Evolutionary conservation across 2,797 vertebrate species (phyloP), one percentile per base, ranked within the genome.

Genomic region (Scolopax bukidnonensis): DNA sequence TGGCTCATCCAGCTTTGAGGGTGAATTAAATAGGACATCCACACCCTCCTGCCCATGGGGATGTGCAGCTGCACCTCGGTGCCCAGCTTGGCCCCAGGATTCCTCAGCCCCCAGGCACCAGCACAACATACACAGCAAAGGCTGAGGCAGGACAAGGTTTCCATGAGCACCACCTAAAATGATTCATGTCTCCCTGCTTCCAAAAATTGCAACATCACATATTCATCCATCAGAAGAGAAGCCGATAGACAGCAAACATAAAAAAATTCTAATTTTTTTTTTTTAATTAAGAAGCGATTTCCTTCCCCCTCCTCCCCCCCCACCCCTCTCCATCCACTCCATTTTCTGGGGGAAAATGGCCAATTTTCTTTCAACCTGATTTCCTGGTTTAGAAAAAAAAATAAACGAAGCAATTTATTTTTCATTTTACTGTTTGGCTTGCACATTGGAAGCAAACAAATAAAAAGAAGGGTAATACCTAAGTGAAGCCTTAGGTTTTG

Each of bases 101-200:
- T 16, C 13, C 18, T 13, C 3, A 16, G 84, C 45, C 51, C 43
- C 9, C 45, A 14, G 73, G 54, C 51, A 20, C 1, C 0, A 11
- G 51, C 24, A 3, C 4, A 23, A 4, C 0, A 1, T 18, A 10
- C 36, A 14, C 0, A 2, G 24, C 1, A 4, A 6, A 20, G 28
- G 45, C 1, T 3, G 23, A 53, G 28, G 10, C 5, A 20, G 59
- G 45, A 17, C 30, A 6, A 33, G 40, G 20, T 9, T 63, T 48
- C 20, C 5, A 18, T 3, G 8, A 4, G 23, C 0, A 15, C 28
- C 38, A 9, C 48, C 3, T 0, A 60, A 75, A 59, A 6, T 0
- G 0, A 2, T 9, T 16, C 2, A 4, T 48, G 70, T 48, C 80
- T 32, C 28, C 43, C 57, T 12, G 1, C 53, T 78, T 33, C 45